phyloP scores from a whole-genome alignment of 1,140 invertebrate species.

The Hirudo medicinalis region DNA sequence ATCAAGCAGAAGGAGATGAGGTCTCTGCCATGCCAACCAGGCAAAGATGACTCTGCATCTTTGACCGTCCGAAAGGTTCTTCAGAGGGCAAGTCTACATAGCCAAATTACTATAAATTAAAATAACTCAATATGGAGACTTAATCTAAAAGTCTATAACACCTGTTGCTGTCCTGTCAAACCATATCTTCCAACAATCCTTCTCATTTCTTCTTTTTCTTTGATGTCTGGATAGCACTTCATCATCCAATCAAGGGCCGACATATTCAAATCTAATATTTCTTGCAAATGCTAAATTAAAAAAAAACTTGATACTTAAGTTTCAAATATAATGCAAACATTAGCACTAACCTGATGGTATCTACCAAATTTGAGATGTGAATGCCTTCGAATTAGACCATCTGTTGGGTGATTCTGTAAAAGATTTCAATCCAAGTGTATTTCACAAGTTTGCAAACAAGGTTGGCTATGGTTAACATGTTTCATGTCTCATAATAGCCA shows the following conservation, averaged over 20 bases:
- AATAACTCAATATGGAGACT: slow-evolving; percentile 12
- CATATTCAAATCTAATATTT: slow-evolving; percentile 81
- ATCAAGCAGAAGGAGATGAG: slow-evolving; percentile 82
- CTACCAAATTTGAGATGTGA: slow-evolving; percentile 90
- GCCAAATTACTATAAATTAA: slow-evolving; percentile 18
- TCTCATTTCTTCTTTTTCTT: slow-evolving; percentile 96
- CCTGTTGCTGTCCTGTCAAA: slow-evolving; percentile 86
- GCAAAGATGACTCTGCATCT: slow-evolving; percentile 96
- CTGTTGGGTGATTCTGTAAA: slow-evolving; percentile 69
- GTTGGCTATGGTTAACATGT: too few species aligned
- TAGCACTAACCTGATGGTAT: slow-evolving; percentile 67
- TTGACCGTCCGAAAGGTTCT: slow-evolving; percentile 94
- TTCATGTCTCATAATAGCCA: too few species aligned
- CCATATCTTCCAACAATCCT: slow-evolving; percentile 97
- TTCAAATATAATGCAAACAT: too few species aligned
- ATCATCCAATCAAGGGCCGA: slow-evolving; percentile 98
- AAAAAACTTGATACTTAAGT: not conserved
- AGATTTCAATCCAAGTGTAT: not conserved
- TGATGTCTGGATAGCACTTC: slow-evolving; percentile 86
- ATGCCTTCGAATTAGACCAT: slow-evolving; percentile 93
- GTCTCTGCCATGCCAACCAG: slow-evolving; percentile 84
- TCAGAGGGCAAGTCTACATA: slow-evolving; percentile 77
- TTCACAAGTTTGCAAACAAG: too few species aligned
- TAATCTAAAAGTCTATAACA: slow-evolving; percentile 34
- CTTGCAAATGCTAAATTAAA: slow-evolving; percentile 66